A percentile compares a stretch with the other conserved stretches of the same genome.
Evolutionary conservation across 2,797 vertebrate species (phyloP).

Genomic region (Streptopelia turtur): DNA sequence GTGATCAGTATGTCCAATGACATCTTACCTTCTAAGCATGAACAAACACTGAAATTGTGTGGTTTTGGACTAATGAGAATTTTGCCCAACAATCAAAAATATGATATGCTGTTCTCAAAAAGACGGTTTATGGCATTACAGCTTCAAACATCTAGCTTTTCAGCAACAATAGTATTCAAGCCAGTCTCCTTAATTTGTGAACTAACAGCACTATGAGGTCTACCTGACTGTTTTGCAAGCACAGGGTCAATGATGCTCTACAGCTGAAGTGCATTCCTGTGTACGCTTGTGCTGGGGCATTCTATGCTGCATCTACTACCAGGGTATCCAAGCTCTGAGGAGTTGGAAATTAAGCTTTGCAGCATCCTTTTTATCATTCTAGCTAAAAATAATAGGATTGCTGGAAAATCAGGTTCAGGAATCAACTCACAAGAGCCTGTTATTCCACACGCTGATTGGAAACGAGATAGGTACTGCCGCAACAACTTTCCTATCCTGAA

Average conservation of each 20-base stretch:
- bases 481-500: not conserved
- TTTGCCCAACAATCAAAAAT: not conserved
- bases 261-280: not conserved
- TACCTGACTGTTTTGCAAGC: not conserved
- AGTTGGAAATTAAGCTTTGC: not conserved
- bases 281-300: not conserved
- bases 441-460: not conserved
- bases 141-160: not conserved
- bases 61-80: fast-evolving
- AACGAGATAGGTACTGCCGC: not conserved
- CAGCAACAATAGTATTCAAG: not conserved
- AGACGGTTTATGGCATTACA: fast-evolving
- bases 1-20: not conserved
- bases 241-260: not conserved
- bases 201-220: not conserved
- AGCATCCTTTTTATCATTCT: not conserved
- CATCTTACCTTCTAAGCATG: not conserved
- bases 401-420: not conserved
- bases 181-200: not conserved
- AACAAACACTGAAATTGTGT: not conserved
- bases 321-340: not conserved
- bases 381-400: not conserved
- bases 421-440: not conserved
- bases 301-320: not conserved
- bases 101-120: fast-evolving